Evolutionary conservation across 2,797 vertebrate species (phyloP), one percentile per base, ranked within the genome.

Genomic region (Bovichtus diacanthus): DNA sequence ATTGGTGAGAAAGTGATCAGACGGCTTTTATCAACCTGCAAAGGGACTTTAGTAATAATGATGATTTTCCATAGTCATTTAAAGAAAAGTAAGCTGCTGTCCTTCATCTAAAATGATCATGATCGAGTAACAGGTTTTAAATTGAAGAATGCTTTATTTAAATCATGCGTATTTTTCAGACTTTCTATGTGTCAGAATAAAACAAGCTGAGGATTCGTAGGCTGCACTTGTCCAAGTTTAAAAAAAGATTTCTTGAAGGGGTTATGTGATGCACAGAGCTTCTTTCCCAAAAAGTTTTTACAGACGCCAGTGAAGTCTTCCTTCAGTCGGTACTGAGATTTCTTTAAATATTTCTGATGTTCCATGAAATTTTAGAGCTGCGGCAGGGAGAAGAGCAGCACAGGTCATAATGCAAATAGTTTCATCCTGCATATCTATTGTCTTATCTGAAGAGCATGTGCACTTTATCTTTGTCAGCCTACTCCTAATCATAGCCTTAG

Each of bases 391-490:
- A 66, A 41, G 54, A 67, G 63, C 60, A 80, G 43, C 59, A 64
- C 41, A 53, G 84, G 74, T 83, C 78, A 63, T 4, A 50, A 70
- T 80, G 54, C 54, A 77, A 76, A 80, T 70, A 70, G 47, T 44
- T 15, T 80, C 55, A 67, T 54, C 21, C 66, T 74, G 60, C 61
- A 74, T 76, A 71, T 86, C 74, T 81, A 21, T 84, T 71, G 65
- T 88, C 54, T 87, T 80, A 87, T 87, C 82, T 75, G 43, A 64
- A 43, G 59, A 76, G 66, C 74, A 55, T 53, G 44, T 71, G 78
- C 70, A 70, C 82, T 87, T 84, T 74, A 84, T 92, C 82, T 89
- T 58, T 77, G 74, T 81, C 79, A 76, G 74, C 62, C 49, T 9
- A 69, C 71, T 63, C 72, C 70, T 89, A 75, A 84, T 89, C 83